phyloP scores from a whole-genome alignment of 2,888 invertebrate species.

The Rambutsinella grinnellia region DNA sequence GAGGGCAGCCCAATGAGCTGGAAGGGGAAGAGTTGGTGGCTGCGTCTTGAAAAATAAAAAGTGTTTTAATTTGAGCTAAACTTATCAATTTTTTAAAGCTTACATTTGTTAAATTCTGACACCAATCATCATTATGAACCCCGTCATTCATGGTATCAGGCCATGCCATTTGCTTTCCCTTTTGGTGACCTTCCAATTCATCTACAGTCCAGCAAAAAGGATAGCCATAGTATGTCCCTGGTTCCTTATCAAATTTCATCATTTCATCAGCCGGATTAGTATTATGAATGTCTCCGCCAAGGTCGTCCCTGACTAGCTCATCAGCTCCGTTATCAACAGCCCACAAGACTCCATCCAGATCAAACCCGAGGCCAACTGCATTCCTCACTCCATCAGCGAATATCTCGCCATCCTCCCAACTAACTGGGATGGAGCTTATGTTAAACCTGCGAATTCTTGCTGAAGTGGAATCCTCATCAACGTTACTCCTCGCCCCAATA shows the following conservation, averaged over 20 bases:
- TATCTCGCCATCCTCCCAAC: conserved; percentile 31
- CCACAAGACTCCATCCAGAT: conserved; percentile 43
- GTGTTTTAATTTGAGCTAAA: not conserved
- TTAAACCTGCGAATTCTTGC: conserved; percentile 53
- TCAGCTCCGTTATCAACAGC: conserved; percentile 57
- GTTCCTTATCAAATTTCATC: conserved; percentile 46
- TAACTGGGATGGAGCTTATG: conserved; percentile 26
- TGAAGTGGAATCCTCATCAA: conserved; percentile 39
- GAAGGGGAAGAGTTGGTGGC: conserved; percentile 55
- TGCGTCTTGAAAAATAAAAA: conserved; percentile 46
- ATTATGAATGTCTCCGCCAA: conserved; percentile 62
- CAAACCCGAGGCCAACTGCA: conserved; percentile 54
- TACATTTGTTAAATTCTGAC: conserved; percentile 53
- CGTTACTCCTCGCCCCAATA: conserved; percentile 49
- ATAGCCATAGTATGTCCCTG: conserved; percentile 61
- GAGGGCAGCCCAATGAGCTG: conserved; percentile 62
- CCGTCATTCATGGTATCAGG: conserved; percentile 59
- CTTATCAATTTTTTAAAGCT: conserved; percentile 1
- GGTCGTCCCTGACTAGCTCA: conserved; percentile 49
- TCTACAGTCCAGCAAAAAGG: conserved; percentile 61
- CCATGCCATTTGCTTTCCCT: conserved; percentile 60
- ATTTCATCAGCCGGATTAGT: conserved; percentile 62
- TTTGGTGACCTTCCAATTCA: conserved; percentile 31
- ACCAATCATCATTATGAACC: conserved; percentile 60
- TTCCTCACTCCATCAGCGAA: conserved; percentile 57